These are phyloP conservation scores for Lumbricus terrestris DNA, from an alignment of 2,888 invertebrate species.

Conservation along the genomic window DNA sequence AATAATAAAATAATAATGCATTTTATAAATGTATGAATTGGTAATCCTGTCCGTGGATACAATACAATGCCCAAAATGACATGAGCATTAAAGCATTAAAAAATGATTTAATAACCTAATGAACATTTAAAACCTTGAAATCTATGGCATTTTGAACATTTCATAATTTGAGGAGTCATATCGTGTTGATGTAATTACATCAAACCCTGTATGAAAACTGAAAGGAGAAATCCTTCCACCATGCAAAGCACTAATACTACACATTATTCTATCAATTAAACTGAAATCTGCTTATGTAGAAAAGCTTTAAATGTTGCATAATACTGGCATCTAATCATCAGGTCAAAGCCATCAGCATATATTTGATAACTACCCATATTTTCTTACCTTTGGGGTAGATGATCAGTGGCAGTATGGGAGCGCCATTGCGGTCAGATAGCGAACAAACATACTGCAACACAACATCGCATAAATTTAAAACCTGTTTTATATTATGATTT, in stretches of 20 bases:
- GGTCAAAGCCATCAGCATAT: neutral
- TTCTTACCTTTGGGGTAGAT: constrained; percentile 22
- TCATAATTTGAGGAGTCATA: neutral
- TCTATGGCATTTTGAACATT: neutral
- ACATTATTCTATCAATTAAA: neutral
- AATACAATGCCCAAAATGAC: neutral
- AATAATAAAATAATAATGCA: neutral
- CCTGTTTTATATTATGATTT: too few species aligned
- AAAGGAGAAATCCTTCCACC: neutral
- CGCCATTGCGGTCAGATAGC: neutral
- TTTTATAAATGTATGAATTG: too few species aligned
- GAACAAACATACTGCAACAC: constrained; percentile 21
- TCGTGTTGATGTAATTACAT: neutral
- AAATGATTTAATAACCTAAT: too few species aligned
- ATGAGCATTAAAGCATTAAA: neutral
- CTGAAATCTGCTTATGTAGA: neutral
- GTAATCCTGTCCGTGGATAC: too few species aligned
- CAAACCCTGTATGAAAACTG: neutral
- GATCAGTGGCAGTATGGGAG: constrained; percentile 3
- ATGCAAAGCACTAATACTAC: neutral
- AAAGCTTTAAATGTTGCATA: neutral
- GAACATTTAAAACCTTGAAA: too few species aligned
- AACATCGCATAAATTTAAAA: neutral
- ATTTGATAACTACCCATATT: neutral
- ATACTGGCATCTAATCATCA: neutral